Evolutionary conservation across 2,888 invertebrate species (phyloP), one percentile per base, ranked within the genome.

Genomic region (Sphinx pinastri): DNA sequence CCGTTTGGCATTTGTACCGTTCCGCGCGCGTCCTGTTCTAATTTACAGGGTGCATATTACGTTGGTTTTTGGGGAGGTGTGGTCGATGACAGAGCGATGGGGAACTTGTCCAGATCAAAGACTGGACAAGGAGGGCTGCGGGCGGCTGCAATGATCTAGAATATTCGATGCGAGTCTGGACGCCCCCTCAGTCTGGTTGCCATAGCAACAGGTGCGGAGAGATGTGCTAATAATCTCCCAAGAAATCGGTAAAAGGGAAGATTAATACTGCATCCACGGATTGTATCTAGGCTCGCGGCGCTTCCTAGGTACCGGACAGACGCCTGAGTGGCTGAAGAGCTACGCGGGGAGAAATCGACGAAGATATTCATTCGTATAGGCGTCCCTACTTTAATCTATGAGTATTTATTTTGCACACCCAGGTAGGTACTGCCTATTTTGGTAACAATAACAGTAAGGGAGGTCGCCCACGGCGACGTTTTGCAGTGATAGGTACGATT

Each of bases 201-300:
- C 38, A 58, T 58, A 58, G 47, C 47, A 16, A 49, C 13, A 13
- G 19, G 47, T 63, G 19, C 12, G 16, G 11, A 12, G 47, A 16
- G 45, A 45, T 47, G 19, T 12, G 19, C 19, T 47, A 25, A 57
- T 11, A 19, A 19, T 63, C 19, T 57, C 11, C 4, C 4, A 2
- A 12, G 47, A 49, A 19, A 16, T 63, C 12, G 13, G 19, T 19
- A 19, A 16, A 13, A 7, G 63, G 11, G 19, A 49, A 19, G 0
- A 63, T 47, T n/a, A 13, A 14, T 63, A 63, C 19, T 63, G 16
- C 63, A 63, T 63, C 19, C 49, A 11, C 2, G 55, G 55, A 55
- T 19, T 19, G 55, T 2, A 11, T 55, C 3, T 16, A 55, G 47
- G 12, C 13, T 19, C 49, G 12, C 63, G 0, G 60, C 63, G 11